These are phyloP conservation scores for Parazoanthus atlanticus DNA, from an alignment of 92 coral and sea anemone genomes.

Conservation along the genomic window DNA sequence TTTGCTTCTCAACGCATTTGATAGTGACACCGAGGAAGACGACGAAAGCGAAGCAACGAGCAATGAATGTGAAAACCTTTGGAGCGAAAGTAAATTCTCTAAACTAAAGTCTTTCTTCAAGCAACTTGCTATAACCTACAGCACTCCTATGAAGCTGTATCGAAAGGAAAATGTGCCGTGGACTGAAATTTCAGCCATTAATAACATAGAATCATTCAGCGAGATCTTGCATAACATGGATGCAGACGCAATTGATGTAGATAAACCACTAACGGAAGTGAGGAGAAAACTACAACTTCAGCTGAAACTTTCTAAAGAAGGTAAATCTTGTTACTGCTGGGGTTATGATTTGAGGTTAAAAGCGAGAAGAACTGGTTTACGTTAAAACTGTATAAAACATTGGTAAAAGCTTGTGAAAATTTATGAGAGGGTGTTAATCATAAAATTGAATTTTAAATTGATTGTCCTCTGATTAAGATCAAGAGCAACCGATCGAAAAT, in stretches of 20 bases:
- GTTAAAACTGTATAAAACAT: too few species aligned
- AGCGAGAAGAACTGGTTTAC: too few species aligned
- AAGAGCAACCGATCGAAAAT: too few species aligned
- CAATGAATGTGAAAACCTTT: slow-evolving; percentile 11
- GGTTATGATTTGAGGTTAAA: too few species aligned
- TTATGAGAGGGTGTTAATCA: too few species aligned
- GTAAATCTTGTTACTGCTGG: neutral
- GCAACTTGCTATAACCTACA: slow-evolving; percentile 22
- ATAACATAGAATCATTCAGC: slow-evolving; percentile 12
- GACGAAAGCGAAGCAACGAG: slow-evolving; percentile 43
- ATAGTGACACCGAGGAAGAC: slow-evolving; percentile 62
- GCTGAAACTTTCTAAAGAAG: slow-evolving; percentile 30
- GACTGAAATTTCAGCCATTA: neutral
- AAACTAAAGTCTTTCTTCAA: slow-evolving; percentile 32
- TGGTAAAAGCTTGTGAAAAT: too few species aligned
- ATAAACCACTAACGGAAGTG: slow-evolving; percentile 35
- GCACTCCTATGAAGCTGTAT: slow-evolving; percentile 14
- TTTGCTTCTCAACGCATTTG: slow-evolving; percentile 78
- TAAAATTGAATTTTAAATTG: too few species aligned
- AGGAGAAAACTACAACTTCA: slow-evolving; percentile 34
- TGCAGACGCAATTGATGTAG: slow-evolving; percentile 20
- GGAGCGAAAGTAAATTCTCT: neutral
- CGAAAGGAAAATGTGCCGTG: neutral
- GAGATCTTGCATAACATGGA: slow-evolving; percentile 21
- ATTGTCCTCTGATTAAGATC: too few species aligned